phyloP scores from a whole-genome alignment of 2,797 vertebrate genomes.

The Pagetopsis macropterus region DNA sequence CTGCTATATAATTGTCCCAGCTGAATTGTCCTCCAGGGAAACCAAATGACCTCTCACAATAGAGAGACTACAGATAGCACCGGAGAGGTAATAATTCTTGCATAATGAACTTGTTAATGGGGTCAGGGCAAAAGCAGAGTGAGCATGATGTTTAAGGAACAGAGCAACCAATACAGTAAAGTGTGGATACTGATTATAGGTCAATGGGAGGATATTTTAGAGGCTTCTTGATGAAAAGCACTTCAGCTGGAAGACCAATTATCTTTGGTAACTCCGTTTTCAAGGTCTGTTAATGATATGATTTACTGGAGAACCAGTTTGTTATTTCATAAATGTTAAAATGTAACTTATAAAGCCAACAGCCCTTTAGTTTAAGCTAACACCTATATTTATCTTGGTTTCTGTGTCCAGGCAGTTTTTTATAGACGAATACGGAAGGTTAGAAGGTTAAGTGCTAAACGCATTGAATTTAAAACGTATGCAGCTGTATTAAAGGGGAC shows the following conservation, averaged over 20 bases:
- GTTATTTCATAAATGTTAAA: not conserved
- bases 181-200: constrained; percentile 14
- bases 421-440: not conserved
- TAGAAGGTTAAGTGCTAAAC: constrained; percentile 1
- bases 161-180: constrained; percentile 3
- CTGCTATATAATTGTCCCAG: constrained; percentile 44
- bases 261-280: not conserved
- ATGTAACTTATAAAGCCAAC: not conserved
- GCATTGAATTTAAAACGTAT: constrained; percentile 1
- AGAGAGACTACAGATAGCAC: constrained; percentile 26
- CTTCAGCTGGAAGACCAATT: not conserved
- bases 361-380: not conserved
- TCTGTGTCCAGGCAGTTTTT: not conserved
- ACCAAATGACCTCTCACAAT: constrained; percentile 54
- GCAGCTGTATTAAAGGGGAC: not conserved
- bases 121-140: constrained; percentile 32
- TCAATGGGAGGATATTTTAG: constrained; percentile 15
- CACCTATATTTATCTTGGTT: not conserved
- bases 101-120: constrained; percentile 57
- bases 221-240: not conserved
- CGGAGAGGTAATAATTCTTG: constrained; percentile 41
- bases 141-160: constrained; percentile 33
- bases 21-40: constrained; percentile 50
- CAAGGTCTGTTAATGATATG: not conserved
- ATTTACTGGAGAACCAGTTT: not conserved